Percentiles rank a stretch among this genome's conserved stretches.
phyloP scores from a whole-genome alignment of 1,140 invertebrate species.

The Agrilus planipennis region DNA sequence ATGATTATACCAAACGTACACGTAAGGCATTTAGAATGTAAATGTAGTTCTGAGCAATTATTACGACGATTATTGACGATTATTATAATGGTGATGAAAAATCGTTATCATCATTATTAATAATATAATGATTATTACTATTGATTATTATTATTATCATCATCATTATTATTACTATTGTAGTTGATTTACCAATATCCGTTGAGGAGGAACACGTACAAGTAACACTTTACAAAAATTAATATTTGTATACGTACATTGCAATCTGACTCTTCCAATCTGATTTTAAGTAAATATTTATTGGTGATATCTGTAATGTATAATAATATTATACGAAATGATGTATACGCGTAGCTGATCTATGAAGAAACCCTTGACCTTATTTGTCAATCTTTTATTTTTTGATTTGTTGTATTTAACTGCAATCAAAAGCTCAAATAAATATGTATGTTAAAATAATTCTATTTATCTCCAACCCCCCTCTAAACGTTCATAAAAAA shows the following conservation, averaged over 20 bases:
- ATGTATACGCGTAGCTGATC: constrained; percentile 37
- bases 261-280: constrained; percentile 35
- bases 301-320: constrained; percentile 33
- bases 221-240: no score
- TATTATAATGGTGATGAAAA: no score
- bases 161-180: no score
- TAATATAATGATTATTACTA: constrained; percentile 8
- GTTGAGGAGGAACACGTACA: no score
- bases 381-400: constrained; percentile 35
- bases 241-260: constrained; percentile 36
- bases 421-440: constrained; percentile 36
- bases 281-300: constrained; percentile 33
- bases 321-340: constrained; percentile 28
- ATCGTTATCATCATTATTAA: no score
- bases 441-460: constrained; percentile 33
- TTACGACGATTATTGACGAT: no score
- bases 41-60: no score
- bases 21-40: no score
- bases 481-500: no score
- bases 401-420: constrained; percentile 38
- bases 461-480: no score
- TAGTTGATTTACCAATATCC: no score
- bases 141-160: constrained; percentile 5
- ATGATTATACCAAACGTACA: no score
- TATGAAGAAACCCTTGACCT: constrained; percentile 34